Percentiles rank a stretch among this genome's conserved stretches.
Conservation (phyloP, 2,888 invertebrate genomes). For the Eristalinus sepulchralis region DNA sequence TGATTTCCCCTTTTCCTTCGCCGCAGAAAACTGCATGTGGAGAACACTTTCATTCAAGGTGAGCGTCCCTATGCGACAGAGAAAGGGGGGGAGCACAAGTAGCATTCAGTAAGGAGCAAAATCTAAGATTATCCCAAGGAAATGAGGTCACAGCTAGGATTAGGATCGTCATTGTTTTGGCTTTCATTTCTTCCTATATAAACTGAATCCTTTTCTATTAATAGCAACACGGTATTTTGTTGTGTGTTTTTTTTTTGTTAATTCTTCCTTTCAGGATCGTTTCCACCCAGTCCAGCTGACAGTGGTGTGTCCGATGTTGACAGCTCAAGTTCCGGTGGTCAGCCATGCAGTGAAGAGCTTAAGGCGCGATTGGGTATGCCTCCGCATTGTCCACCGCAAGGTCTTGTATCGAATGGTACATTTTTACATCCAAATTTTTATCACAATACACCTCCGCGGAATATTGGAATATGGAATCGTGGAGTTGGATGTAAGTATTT, state of each 20-base stretch:
- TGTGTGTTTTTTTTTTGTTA: slow-evolving; percentile 30
- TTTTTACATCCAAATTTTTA: slow-evolving; percentile 86
- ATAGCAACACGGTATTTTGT: slow-evolving; percentile 46
- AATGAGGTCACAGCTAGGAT: slow-evolving; percentile 64
- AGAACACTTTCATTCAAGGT: slow-evolving; percentile 1
- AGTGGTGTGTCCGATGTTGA: slow-evolving; percentile 98
- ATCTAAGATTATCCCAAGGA: slow-evolving; percentile 30
- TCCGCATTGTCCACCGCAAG: slow-evolving; percentile 80
- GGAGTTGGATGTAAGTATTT: slow-evolving; percentile 80
- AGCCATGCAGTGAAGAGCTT: slow-evolving; percentile 87
- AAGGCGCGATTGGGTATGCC: slow-evolving; percentile 93
- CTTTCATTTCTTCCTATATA: slow-evolving; percentile 15
- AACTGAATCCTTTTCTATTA: slow-evolving; percentile 63
- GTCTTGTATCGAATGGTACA: slow-evolving; percentile 79
- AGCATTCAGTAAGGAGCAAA: neutral
- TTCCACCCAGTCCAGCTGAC: slow-evolving; percentile 98
- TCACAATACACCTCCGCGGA: slow-evolving; percentile 83
- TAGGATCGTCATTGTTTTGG: slow-evolving; percentile 34
- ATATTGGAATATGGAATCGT: slow-evolving; percentile 80
- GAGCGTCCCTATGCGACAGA: neutral
- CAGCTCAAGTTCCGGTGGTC: slow-evolving; percentile 92
- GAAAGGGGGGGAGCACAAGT: neutral
- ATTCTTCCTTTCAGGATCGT: slow-evolving; percentile 86
- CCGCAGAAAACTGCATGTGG: slow-evolving; percentile 9
- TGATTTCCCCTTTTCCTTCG: slow-evolving; percentile 5